These are phyloP conservation scores for Eilema griseolum DNA, from an alignment of 2,888 invertebrate species.

Conservation along the genomic window DNA sequence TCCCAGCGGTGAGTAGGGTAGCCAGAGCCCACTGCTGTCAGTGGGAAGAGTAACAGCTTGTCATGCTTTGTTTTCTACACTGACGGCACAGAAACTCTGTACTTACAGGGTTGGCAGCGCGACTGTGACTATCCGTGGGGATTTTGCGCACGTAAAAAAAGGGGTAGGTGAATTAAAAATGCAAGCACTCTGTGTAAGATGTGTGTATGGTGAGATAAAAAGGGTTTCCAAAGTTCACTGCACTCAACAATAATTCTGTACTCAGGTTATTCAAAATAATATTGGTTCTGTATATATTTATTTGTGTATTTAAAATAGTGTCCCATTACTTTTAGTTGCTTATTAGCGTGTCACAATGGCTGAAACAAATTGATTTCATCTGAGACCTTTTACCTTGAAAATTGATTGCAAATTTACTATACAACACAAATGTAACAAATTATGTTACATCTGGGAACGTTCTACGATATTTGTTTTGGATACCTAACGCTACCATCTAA, in stretches of 20 bases:
- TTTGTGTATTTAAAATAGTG: neutral
- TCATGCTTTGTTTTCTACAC: no score
- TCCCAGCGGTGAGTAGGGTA: no score
- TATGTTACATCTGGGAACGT: constrained; percentile 14
- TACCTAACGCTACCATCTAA: no score
- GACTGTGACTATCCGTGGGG: no score
- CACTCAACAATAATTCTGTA: neutral
- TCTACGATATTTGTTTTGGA: neutral
- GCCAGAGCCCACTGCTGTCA: no score
- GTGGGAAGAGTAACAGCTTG: no score
- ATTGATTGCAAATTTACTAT: constrained; percentile 45
- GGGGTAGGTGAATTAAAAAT: no score
- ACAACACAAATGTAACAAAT: constrained; percentile 35
- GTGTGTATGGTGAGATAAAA: no score
- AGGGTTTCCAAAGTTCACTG: neutral
- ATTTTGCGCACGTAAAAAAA: no score
- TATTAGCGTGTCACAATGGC: constrained; percentile 16
- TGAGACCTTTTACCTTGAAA: constrained; percentile 37
- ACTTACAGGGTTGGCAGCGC: no score
- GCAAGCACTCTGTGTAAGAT: no score
- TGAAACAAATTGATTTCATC: constrained; percentile 42
- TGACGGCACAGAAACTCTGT: no score
- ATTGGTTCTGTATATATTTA: neutral
- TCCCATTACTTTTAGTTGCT: neutral
- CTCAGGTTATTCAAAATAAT: neutral